Base-by-base conservation (phyloP, 2,113 vertebrate genomes). In the Cephalopholis sonnerati region DNA sequence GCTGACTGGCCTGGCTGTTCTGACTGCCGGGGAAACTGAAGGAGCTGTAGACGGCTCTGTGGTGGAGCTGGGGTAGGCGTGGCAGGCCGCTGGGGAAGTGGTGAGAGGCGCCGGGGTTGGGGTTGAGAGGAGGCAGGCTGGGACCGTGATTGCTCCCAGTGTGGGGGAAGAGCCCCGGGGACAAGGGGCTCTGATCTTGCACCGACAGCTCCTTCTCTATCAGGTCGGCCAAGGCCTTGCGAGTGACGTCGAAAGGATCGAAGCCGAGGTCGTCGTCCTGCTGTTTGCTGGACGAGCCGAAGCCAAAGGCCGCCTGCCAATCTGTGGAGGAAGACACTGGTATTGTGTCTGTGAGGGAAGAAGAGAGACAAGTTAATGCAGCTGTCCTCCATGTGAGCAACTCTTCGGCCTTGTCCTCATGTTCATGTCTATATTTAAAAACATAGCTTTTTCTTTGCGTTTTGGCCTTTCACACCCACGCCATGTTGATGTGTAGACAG, bases 201-300 rank as follows among this genome's bases (percentile, higher is more conserved):
- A 99, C 98, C 15, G 97, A 99, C 88, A 99, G 96, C 96, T 99
- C 98, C 95, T 99, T 99, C 95, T 99, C 98, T 76, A 99, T 99
- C 89, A 99, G 96, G 96, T 99, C 98, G 85, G 98, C 98, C 95
- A 99, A 96, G 93, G 98, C 98, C 95, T 99, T 99, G 86, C 98
- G 97, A 80, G 98, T 99, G 93, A 99, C 97, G 88, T 99, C 98
- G 72, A 99, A 99, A n/a, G 98, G 98, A 93, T 99, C 98, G 87
- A 99, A 99, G 88, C 98, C 98, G 86, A 99, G 96, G 94, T 99
- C 98, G 72, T 99, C 98, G 90, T 99, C 98, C 95, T 98, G 98
- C 94, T 99, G 95, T 90, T 95, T 96, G 83, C 86, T 98, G 85
- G 98, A 99, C 77, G 98, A 99, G 93, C 98, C 98, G 86, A 99